phyloP scores from a whole-genome alignment of 2,797 vertebrate species.

The Syngnathus acus region DNA sequence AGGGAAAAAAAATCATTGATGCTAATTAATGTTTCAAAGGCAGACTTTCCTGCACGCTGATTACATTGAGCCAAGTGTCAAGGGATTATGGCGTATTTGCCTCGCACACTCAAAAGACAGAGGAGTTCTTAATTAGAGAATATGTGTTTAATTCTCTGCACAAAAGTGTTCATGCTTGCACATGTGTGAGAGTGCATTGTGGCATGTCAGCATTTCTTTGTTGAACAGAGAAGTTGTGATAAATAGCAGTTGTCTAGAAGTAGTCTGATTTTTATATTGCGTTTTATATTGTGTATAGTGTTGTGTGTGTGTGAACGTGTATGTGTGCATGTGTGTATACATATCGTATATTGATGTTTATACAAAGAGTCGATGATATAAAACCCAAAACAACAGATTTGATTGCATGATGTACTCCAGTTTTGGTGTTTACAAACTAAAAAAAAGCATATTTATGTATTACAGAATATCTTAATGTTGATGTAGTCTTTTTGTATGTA shows the following conservation, averaged over 20 bases:
- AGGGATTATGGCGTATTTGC: constrained; percentile 66
- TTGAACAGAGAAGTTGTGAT: constrained; percentile 18
- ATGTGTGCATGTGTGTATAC: neutral
- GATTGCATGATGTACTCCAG: neutral
- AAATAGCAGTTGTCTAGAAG: neutral
- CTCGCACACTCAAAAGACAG: constrained; percentile 59
- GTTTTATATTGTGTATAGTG: neutral
- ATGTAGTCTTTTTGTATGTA: constrained; percentile 31
- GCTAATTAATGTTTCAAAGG: constrained; percentile 67
- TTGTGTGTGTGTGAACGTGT: neutral
- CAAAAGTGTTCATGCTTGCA: constrained; percentile 14
- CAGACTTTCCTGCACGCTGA: constrained; percentile 59
- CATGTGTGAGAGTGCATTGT: constrained; percentile 32
- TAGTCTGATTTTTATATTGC: neutral
- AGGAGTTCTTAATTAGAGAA: constrained; percentile 65
- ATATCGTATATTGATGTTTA: neutral
- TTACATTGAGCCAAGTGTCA: constrained; percentile 63
- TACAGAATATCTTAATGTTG: neutral
- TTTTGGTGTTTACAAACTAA: neutral
- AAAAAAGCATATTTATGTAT: neutral
- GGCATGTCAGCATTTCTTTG: constrained; percentile 34
- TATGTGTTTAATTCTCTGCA: constrained; percentile 8
- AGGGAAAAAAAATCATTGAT: constrained; percentile 61
- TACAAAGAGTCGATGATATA: neutral
- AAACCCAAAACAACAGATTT: neutral